Evolutionary conservation across 2,797 vertebrate genomes (phyloP).

Genomic region (Tolypeutes matacus): DNA sequence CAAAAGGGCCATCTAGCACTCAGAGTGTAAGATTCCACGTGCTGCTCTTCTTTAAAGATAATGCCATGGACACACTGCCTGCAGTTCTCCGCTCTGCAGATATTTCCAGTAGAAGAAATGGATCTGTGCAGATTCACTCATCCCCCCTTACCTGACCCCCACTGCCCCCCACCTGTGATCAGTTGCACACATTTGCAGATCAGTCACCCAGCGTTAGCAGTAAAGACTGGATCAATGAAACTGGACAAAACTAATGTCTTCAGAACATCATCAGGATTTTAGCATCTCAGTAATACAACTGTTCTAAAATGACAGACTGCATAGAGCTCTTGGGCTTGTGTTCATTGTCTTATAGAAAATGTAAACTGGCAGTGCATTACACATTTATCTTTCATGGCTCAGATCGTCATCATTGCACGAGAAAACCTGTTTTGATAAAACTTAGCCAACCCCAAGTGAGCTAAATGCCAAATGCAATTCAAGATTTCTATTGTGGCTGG

Average conservation of each 20-base stretch:
- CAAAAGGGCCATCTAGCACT: neutral
- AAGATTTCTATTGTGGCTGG: constrained; percentile 63
- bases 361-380: constrained; percentile 58
- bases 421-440: constrained; percentile 74
- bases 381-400: constrained; percentile 64
- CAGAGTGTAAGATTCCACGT: neutral
- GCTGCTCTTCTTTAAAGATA: neutral
- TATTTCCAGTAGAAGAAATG: neutral
- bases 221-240: neutral
- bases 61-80: neutral
- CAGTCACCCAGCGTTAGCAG: neutral
- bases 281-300: neutral
- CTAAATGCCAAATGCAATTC: constrained; percentile 50
- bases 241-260: neutral
- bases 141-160: neutral
- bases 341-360: constrained; percentile 44
- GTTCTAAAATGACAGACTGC: constrained; percentile 9
- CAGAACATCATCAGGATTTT: neutral
- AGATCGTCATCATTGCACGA: constrained; percentile 68
- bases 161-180: neutral
- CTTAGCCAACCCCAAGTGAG: constrained; percentile 27
- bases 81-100: neutral
- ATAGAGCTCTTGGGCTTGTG: neutral
- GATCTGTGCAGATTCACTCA: neutral
- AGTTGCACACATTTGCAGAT: neutral